Evolutionary conservation across 2,113 vertebrate genomes (phyloP).

Genomic region (Donacobius atricapilla): DNA sequence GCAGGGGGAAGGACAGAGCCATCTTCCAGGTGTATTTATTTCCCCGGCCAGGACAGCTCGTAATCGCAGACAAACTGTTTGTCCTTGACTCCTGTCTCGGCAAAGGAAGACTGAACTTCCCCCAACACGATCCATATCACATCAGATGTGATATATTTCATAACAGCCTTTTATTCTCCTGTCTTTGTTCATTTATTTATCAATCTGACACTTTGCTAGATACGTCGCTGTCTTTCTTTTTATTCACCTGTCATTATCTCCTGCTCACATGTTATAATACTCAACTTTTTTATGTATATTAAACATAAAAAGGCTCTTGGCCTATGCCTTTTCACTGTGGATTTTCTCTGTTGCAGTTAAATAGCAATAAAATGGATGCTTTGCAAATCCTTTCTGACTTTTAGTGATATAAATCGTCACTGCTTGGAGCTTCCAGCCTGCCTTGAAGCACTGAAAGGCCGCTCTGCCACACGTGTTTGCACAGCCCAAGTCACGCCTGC

Average conservation of each 20-base stretch:
- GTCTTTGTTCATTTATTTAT: constrained; percentile 66
- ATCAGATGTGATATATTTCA: constrained; percentile 67
- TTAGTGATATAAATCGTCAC: neutral
- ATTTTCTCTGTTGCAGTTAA: constrained; percentile 53
- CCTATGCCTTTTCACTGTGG: neutral
- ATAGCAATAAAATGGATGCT: neutral
- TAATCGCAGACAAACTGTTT: constrained; percentile 55
- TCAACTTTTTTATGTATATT: constrained; percentile 59
- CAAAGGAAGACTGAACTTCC: constrained; percentile 60
- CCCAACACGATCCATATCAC: constrained; percentile 41
- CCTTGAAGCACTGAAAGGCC: neutral
- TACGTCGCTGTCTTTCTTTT: constrained; percentile 44
- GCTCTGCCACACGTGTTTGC: neutral
- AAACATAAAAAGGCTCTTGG: constrained; percentile 45
- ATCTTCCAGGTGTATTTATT: constrained; percentile 30
- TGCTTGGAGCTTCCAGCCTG: neutral
- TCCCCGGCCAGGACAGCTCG: constrained; percentile 49
- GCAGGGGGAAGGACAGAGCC: neutral
- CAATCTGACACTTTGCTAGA: constrained; percentile 60
- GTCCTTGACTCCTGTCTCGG: constrained; percentile 48
- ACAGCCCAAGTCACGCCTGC: neutral
- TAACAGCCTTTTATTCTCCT: constrained; percentile 66
- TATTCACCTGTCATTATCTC: constrained; percentile 63
- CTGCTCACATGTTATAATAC: constrained; percentile 22
- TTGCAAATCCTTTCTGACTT: constrained; percentile 49